These are phyloP conservation scores for Formica selysi DNA, from an alignment of 1,140 invertebrate species.

Conservation along the genomic window DNA sequence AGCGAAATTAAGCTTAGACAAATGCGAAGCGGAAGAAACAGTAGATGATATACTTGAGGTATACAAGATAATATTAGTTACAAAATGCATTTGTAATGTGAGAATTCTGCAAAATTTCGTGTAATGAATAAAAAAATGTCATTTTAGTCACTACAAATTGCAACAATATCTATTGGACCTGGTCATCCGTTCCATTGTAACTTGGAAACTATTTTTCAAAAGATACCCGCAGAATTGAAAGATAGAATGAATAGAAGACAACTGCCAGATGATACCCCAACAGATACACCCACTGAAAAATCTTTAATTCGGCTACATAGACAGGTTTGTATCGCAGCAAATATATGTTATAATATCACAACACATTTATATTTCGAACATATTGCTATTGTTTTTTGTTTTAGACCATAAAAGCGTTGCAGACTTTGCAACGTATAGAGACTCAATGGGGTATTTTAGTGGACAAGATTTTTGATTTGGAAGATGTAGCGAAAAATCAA, in stretches of 20 bases:
- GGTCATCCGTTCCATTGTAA: slow-evolving; percentile 90
- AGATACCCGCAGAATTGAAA: slow-evolving; percentile 92
- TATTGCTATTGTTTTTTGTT: slow-evolving; percentile 61
- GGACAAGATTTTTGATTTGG: slow-evolving; percentile 92
- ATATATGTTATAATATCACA: background rate
- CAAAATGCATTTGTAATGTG: slow-evolving; percentile 26
- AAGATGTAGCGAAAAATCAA: slow-evolving; percentile 95
- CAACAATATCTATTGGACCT: slow-evolving; percentile 89
- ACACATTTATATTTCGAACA: background rate
- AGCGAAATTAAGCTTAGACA: slow-evolving; percentile 98
- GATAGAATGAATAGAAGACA: slow-evolving; percentile 90
- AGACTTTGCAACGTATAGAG: slow-evolving; percentile 95
- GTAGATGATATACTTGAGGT: slow-evolving; percentile 98
- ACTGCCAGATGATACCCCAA: slow-evolving; percentile 89
- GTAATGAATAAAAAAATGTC: slow-evolving; percentile 29
- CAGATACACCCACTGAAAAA: slow-evolving; percentile 92
- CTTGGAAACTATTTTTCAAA: slow-evolving; percentile 95
- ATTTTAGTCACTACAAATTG: slow-evolving; percentile 90
- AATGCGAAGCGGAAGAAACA: slow-evolving; percentile 98
- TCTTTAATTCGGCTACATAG: slow-evolving; percentile 93
- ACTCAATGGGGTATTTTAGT: slow-evolving; percentile 97
- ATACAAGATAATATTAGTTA: slow-evolving; percentile 58
- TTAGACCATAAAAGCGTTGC: slow-evolving; percentile 94
- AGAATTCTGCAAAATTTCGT: background rate
- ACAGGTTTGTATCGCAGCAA: slow-evolving; percentile 85